Evolutionary conservation across 2,888 invertebrate genomes (phyloP).

Genomic region (Ormyrus nitidulus): DNA sequence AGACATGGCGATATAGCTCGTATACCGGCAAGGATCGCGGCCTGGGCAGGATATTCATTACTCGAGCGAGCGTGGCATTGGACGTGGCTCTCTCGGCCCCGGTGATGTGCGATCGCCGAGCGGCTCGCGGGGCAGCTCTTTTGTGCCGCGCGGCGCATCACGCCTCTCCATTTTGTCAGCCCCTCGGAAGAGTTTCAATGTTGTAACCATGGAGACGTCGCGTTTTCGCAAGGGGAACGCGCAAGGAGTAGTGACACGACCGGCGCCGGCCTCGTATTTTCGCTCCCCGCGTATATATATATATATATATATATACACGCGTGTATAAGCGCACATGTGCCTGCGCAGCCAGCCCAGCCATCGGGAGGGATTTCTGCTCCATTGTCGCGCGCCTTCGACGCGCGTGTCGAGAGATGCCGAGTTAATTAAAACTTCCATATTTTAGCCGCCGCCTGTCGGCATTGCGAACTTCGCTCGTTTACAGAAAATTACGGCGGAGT

Average conservation of each 20-base stretch:
- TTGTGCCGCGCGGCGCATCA: slow-evolving; percentile 61
- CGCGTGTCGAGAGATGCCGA: slow-evolving; percentile 30
- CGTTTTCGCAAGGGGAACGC: slow-evolving; percentile 70
- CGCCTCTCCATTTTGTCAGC: slow-evolving; percentile 74
- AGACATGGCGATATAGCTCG: too few species aligned
- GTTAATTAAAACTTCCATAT: slow-evolving; percentile 56
- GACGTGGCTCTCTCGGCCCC: too few species aligned
- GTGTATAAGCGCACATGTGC: neutral
- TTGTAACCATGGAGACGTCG: slow-evolving; percentile 75
- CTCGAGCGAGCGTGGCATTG: too few species aligned
- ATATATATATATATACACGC: neutral
- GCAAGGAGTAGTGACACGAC: slow-evolving; percentile 66
- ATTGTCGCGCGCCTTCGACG: slow-evolving; percentile 5
- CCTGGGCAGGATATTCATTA: too few species aligned
- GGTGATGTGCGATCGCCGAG: neutral
- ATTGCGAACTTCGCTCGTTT: neutral
- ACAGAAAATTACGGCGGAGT: neutral
- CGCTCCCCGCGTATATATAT: slow-evolving; percentile 1
- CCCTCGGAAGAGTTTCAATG: slow-evolving; percentile 71
- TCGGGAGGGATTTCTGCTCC: slow-evolving; percentile 27
- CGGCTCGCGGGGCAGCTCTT: slow-evolving; percentile 28
- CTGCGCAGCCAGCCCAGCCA: neutral
- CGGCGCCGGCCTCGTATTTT: slow-evolving; percentile 3
- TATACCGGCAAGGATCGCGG: too few species aligned
- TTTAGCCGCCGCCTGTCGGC: slow-evolving; percentile 8